phyloP scores from a whole-genome alignment of 2,888 invertebrate species.

The Erpobdella octoculata region DNA sequence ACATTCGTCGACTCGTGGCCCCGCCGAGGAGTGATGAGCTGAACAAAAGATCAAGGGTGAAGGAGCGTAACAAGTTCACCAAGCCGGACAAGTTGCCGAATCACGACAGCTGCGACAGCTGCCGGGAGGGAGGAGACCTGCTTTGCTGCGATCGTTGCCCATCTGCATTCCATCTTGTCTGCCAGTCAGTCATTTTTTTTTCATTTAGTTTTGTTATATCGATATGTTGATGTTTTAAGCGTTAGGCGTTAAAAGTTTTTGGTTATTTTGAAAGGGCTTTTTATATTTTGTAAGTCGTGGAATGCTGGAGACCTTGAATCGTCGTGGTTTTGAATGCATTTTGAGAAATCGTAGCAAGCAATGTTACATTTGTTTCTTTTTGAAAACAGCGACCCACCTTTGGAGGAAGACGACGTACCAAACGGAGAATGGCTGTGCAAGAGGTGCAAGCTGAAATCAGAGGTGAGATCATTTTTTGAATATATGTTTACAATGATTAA shows the following conservation, averaged over 20 bases:
- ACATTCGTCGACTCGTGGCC: slow-evolving; percentile 78
- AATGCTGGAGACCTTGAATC: not conserved
- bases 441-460: not conserved
- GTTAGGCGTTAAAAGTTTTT: not conserved
- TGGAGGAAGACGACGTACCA: slow-evolving; percentile 80
- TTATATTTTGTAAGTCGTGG: not conserved
- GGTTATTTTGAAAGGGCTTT: not conserved
- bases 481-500: no score
- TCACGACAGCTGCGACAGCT: slow-evolving; percentile 86
- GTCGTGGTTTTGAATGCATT: not conserved
- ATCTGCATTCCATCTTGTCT: slow-evolving; percentile 86
- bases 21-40: slow-evolving; percentile 72
- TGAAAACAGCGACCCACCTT: slow-evolving; percentile 72
- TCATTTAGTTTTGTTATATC: not conserved
- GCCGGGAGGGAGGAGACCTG: slow-evolving; percentile 85
- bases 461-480: not conserved
- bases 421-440: slow-evolving; percentile 84
- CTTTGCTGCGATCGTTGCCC: slow-evolving; percentile 93
- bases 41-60: slow-evolving; percentile 57
- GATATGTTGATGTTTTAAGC: no score
- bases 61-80: slow-evolving; percentile 55
- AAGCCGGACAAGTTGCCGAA: slow-evolving; percentile 57
- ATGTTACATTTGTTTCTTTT: not conserved
- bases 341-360: not conserved
- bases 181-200: slow-evolving; percentile 65